These are phyloP conservation scores for Nasonovia ribisnigri DNA, from an alignment of 2,888 invertebrate genomes.

Conservation along the genomic window DNA sequence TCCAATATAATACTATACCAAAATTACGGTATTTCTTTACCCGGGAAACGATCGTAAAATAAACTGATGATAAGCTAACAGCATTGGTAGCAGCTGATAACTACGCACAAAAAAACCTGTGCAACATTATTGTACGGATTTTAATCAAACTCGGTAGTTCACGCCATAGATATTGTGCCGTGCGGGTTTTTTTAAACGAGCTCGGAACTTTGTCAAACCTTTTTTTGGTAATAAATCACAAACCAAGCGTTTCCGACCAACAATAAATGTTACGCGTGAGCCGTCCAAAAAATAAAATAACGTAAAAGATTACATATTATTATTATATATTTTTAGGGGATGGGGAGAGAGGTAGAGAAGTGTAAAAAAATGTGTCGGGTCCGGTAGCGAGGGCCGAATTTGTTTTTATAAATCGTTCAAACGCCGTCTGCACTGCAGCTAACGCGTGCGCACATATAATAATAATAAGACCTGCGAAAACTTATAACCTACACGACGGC, in stretches of 20 bases:
- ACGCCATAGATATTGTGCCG: not conserved
- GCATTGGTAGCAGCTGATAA: not conserved
- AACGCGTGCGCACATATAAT: not conserved
- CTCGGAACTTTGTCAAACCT: not conserved
- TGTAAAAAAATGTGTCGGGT: constrained; percentile 8
- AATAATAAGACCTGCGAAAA: constrained; percentile 43
- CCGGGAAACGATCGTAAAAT: not conserved
- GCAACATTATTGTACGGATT: not conserved
- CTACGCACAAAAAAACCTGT: not conserved
- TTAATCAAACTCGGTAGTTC: not conserved
- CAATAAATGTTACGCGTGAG: not conserved
- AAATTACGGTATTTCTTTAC: not conserved
- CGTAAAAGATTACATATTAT: not conserved
- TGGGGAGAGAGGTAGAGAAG: not conserved
- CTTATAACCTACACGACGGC: constrained; percentile 29
- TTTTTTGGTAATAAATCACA: constrained; percentile 15
- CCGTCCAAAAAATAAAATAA: not conserved
- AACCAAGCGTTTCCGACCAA: not conserved
- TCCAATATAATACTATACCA: not conserved
- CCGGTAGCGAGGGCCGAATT: not conserved
- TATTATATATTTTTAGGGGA: not conserved
- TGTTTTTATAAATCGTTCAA: not conserved
- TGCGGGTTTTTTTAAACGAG: not conserved
- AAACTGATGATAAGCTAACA: not conserved
- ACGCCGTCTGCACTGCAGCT: not conserved